Base-by-base conservation (phyloP, 2,888 invertebrate genomes). In the Caenorhabditis macrosperma region DNA sequence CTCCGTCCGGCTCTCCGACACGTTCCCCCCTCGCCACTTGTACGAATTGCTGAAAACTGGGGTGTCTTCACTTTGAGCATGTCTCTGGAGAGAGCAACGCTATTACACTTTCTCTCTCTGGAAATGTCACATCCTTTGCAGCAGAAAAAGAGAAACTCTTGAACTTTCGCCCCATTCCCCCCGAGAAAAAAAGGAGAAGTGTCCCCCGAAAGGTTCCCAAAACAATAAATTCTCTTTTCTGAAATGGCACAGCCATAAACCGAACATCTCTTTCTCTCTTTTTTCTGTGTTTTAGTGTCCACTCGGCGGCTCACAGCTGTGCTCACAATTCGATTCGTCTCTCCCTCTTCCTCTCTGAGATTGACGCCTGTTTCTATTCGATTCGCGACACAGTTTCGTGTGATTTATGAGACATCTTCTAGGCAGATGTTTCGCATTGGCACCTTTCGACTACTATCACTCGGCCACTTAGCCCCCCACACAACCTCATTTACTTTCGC, bases 401-500 rank as follows among this genome's bases (percentile, higher is more conserved):
- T 38, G 38, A 38, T 38, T 38, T 12, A 38, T 38, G 38, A 12
- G 10, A 33, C 38, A 38, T 38, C 38, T 38, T 38, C 15, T 38
- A 3, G 38, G 38, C 38, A 38, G 38, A 38, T 38, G 38, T 38
- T 38, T 9, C 38, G 9, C 15, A 5, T 5, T 15, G 46, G 20
- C 46, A 46, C 46, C 22, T 46, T n/a, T n/a, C n/a, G n/a, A 7
- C 22, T 17, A 20, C 22, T 20, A 20, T 46, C 20, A 20, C 38
- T 38, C 38, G 15, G 38, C 38, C 38, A 38, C 38, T 38, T 38
- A 38, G 17, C 22, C 28, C 3, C 50, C 9, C 24, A 22, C 7
- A 55, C 38, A 38, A 38, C 17, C 35, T 35, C 55, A 55, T 55
- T 55, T 35, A 55, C 55, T 52, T 52, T 52, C 26, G 15, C 28